Evolutionary conservation across 92 coral and sea anemone genomes (phyloP), one percentile per base, ranked within the genome.

Genomic region (Umimayanthus chanpuru): DNA sequence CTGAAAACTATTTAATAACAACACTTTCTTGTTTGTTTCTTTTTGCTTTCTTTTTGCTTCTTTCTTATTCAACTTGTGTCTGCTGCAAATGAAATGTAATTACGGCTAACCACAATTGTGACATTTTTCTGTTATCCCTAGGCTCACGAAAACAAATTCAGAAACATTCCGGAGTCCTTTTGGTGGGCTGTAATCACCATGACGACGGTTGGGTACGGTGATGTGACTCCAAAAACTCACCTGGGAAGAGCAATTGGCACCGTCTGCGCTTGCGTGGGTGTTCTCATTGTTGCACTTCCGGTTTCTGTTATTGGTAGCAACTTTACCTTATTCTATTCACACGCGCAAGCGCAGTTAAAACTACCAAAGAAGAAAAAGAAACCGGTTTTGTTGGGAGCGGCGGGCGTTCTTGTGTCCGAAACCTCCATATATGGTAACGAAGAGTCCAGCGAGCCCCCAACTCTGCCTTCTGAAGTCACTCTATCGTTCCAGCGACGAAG

Each of bases 121-220:
- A 53, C 43, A 32, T 36, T 75, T 92, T 88, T 47, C 92, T 86
- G 92, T 77, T 15, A 71, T 89, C 82, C 74, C 79, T 77, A 82
- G 94, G 90, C 3, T 78, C 85, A 28, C 0, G 20, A 29, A 8
- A 47, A 16, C 5, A 86, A 92, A 77, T 97, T 97, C 82, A 30
- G 58, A 10, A 97, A 95, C 81, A 97, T 97, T 65, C 99, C 99
- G 58, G 97, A 93, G 73, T 85, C 98, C 64, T 97, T 97, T 80
- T 97, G 99, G 99, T 97, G 99, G 99, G 99, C 99, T 40, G 96
- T 97, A 0, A 97, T 97, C 84, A 97, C 99, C 92, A 97, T 97
- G 99, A 97, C 99, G 89, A 97, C 99, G 25, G 99, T 97, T 30
- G 99, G 99, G 6, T 97, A 97, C 78, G 99, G 99, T 29, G 99